Base-by-base conservation (phyloP, 2,888 invertebrate species). In the Anodontia alba region DNA sequence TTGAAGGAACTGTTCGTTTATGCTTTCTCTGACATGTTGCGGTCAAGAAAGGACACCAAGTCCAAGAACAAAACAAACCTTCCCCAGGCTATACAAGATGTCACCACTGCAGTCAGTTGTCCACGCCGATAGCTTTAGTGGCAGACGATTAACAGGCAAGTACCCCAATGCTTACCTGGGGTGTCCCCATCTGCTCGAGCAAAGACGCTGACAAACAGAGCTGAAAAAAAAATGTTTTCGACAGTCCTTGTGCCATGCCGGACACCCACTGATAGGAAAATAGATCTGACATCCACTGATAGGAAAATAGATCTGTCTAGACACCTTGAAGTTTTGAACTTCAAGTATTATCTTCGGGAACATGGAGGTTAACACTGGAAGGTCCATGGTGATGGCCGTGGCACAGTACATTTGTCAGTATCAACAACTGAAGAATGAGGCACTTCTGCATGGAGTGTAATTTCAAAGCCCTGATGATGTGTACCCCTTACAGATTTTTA, bases 301-400 rank as follows among this genome's bases (percentile, higher is more conserved):
- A n/a, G n/a, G 70, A 31, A 33, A 49, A 70, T 46, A 26, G 70
- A 70, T 70, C 42, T 70, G 26, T 31, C 17, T 5, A 2, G 70
- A 31, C 31, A 43, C 7, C 33, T 49, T 10, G 46, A 70, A 20
- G 33, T 46, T 42, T 46, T 70, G 20, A n/a, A 23, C 17, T n/a
- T 70, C n/a, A 70, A 31, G 26, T 70, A 49, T 46, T 70, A n/a
- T 42, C 26, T 46, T 2, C n/a, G 12, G 2, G 17, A 10, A 2
- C 12, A n/a, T 20, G 12, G 8, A 10, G 1, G 15, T 2, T 8
- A 38, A 8, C 26, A 70, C 29, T 46, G 26, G 46, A 43, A 49
- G 31, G 15, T 70, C 20, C 23, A 70, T 70, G 70, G 70, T 15
- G 70, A 70, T 70, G 70, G n/a, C 2, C 43, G 70, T 15, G 15